These are phyloP conservation scores for Antheraea pernyi DNA, from an alignment of 1,140 invertebrate genomes.

Conservation along the genomic window DNA sequence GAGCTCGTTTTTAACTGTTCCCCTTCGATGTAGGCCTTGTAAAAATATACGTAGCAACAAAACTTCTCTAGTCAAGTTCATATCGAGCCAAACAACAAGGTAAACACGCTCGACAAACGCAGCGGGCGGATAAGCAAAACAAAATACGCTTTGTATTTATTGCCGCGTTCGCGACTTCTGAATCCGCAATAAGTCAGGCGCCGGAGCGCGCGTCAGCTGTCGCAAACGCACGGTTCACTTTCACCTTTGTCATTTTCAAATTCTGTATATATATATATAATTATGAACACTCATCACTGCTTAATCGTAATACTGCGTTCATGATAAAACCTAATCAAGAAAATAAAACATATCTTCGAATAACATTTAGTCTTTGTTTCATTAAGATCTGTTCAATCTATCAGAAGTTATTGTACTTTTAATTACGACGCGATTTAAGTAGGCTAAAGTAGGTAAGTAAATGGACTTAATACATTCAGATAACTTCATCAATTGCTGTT, in stretches of 20 bases:
- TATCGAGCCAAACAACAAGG: neutral
- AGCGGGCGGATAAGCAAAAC: conserved; percentile 8
- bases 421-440: no score
- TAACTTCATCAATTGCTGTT: no score
- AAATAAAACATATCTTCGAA: no score
- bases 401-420: no score
- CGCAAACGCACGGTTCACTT: conserved; percentile 3
- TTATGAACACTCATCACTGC: no score
- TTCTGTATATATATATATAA: no score
- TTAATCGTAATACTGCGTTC: no score
- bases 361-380: no score
- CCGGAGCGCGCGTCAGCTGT: neutral
- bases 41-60: neutral
- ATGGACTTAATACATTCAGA: no score
- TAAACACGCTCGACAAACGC: neutral
- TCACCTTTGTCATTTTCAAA: neutral
- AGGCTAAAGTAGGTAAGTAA: no score
- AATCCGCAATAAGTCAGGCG: conserved; percentile 13
- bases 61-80: neutral
- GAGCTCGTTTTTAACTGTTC: neutral
- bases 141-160: conserved; percentile 9
- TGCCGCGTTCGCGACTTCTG: conserved; percentile 7
- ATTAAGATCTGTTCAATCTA: no score
- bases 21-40: neutral
- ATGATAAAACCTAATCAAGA: no score